These are phyloP conservation scores for Drosophila nigricruria DNA, from an alignment of 2,888 invertebrate species.

Conservation along the genomic window DNA sequence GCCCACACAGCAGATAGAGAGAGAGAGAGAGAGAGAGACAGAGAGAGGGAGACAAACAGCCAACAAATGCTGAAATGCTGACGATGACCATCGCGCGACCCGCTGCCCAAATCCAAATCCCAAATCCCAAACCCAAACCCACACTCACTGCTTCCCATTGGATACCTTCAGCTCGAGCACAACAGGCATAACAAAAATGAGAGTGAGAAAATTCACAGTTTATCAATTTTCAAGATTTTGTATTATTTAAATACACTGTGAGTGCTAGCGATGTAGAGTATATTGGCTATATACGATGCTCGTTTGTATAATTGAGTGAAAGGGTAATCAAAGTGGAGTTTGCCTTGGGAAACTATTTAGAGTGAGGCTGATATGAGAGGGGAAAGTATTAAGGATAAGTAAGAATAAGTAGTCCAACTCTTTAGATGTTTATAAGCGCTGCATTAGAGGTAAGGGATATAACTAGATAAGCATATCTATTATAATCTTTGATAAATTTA, in stretches of 20 bases:
- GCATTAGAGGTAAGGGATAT: background rate
- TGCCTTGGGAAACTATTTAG: background rate
- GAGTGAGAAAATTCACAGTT: conserved; percentile 82
- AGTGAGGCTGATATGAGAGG: background rate
- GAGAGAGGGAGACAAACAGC: conserved; percentile 5
- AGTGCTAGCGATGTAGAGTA: background rate
- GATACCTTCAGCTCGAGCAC: conserved; percentile 9
- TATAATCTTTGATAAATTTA: background rate
- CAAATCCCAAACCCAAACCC: background rate
- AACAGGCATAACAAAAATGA: conserved; percentile 61
- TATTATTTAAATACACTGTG: conserved; percentile 60
- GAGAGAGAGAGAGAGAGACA: background rate
- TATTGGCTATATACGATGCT: background rate
- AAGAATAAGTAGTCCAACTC: background rate
- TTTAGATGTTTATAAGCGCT: background rate
- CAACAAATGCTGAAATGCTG: conserved; percentile 35
- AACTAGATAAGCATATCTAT: background rate
- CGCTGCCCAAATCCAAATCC: conserved; percentile 50
- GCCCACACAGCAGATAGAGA: conserved; percentile 55
- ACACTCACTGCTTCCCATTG: conserved; percentile 50
- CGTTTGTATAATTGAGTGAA: background rate
- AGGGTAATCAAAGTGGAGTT: background rate
- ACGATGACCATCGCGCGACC: conserved; percentile 74
- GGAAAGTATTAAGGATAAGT: background rate
- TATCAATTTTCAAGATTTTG: conserved; percentile 80